Conservation (phyloP, 2,113 vertebrate genomes). For the Gasterosteus nipponicus region DNA sequence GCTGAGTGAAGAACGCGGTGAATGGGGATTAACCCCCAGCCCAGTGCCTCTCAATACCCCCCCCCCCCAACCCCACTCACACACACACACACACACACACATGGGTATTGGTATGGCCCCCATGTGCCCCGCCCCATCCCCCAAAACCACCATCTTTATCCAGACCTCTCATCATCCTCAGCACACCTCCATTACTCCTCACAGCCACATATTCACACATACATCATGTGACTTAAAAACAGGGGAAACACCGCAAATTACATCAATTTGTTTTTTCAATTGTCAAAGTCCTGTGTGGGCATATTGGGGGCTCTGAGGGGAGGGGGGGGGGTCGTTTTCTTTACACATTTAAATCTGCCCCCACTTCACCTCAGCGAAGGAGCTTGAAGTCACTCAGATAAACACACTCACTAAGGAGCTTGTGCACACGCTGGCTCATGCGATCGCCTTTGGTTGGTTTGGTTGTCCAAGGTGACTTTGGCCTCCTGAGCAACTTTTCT, state of each 20-base stretch:
- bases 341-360: conserved; percentile 78
- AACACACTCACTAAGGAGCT: conserved; percentile 64
- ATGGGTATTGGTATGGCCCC: conserved; percentile 62
- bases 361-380: conserved; percentile 79
- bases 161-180: conserved; percentile 55
- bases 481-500: not conserved
- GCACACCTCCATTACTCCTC: conserved; percentile 35
- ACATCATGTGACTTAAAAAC: conserved; percentile 1
- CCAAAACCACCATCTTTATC: conserved; percentile 43
- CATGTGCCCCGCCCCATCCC: conserved; percentile 57
- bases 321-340: conserved; percentile 54
- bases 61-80: not conserved
- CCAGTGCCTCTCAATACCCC: conserved; percentile 79
- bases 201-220: conserved; percentile 21
- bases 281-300: not conserved
- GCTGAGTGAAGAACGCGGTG: conserved; percentile 76
- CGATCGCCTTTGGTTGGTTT: conserved; percentile 26
- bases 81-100: no score
- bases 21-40: conserved; percentile 83
- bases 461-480: not conserved
- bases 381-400: conserved; percentile 68
- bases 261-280: conserved; percentile 2
- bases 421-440: conserved; percentile 41
- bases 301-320: not conserved
- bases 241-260: not conserved